A percentile compares a stretch with the other conserved stretches of the same genome.
These are phyloP conservation scores for Orthosia gothica DNA, from an alignment of 2,888 invertebrate genomes.

Conservation along the genomic window DNA sequence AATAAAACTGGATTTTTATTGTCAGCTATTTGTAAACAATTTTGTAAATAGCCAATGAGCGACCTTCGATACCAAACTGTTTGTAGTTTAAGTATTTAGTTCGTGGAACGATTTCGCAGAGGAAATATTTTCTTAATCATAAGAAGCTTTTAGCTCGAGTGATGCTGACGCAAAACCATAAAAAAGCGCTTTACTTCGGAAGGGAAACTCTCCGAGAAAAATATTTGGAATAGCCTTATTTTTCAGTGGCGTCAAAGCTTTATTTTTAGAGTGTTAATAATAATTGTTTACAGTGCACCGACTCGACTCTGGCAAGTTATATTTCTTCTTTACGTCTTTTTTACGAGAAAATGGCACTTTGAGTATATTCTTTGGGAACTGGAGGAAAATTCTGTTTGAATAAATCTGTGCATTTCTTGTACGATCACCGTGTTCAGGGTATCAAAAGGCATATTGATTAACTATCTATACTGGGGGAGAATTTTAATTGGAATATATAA, in stretches of 20 bases:
- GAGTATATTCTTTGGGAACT: not conserved
- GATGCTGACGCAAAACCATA: slow-evolving; percentile 45
- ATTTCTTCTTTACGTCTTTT: slow-evolving; percentile 44
- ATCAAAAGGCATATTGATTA: no score
- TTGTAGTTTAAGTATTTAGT: slow-evolving; percentile 19
- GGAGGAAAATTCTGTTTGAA: not conserved
- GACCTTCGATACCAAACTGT: slow-evolving; percentile 7
- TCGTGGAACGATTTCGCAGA: slow-evolving; percentile 12
- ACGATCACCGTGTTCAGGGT: not conserved
- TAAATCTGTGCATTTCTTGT: not conserved
- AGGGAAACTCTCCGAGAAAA: slow-evolving; percentile 44
- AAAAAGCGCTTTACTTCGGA: slow-evolving; percentile 43
- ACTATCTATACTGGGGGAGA: no score
- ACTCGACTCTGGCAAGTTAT: slow-evolving; percentile 55
- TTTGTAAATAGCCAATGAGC: not conserved
- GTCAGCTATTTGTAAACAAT: not conserved
- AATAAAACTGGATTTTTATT: not conserved
- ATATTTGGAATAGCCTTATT: slow-evolving; percentile 63
- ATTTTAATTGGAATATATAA: no score
- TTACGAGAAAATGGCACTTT: slow-evolving; percentile 27
- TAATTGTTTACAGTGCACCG: slow-evolving; percentile 66
- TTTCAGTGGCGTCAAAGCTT: slow-evolving; percentile 61
- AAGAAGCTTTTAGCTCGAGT: slow-evolving; percentile 37
- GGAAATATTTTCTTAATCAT: slow-evolving; percentile 21
- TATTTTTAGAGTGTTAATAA: slow-evolving; percentile 65